Evolutionary conservation across 2,113 vertebrate species (phyloP).

Genomic region (Coturnix japonica): DNA sequence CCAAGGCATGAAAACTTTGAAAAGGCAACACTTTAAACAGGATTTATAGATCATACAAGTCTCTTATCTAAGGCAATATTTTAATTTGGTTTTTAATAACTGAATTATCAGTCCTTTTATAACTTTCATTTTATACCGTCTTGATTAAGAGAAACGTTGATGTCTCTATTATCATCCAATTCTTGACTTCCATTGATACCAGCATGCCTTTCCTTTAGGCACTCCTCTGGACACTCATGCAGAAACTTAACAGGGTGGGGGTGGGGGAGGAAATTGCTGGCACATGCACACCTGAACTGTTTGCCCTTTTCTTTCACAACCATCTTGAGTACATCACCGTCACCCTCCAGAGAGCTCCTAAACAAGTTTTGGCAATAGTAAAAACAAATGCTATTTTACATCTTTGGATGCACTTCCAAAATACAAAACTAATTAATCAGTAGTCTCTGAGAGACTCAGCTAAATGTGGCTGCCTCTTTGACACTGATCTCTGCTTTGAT

Average conservation of each 20-base stretch:
- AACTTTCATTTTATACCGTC: neutral
- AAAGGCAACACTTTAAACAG: constrained; percentile 11
- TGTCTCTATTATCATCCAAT: neutral
- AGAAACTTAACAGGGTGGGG: constrained; percentile 9
- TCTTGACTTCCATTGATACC: neutral
- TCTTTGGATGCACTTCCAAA: constrained; percentile 78
- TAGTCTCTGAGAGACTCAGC: constrained; percentile 61
- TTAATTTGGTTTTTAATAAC: neutral
- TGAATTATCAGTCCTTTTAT: neutral
- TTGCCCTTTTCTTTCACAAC: constrained; percentile 31
- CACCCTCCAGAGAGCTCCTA: constrained; percentile 62
- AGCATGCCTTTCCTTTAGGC: neutral
- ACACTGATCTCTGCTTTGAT: constrained; percentile 75
- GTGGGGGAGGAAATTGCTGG: constrained; percentile 22
- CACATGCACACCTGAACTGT: constrained; percentile 60
- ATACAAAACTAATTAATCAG: constrained; percentile 80
- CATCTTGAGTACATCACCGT: constrained; percentile 17
- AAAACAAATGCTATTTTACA: constrained; percentile 76
- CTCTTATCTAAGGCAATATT: neutral
- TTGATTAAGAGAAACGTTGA: neutral
- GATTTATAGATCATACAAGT: constrained; percentile 41
- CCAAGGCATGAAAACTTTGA: neutral
- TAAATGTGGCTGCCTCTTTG: constrained; percentile 67
- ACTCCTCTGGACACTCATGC: neutral
- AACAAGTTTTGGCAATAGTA: constrained; percentile 77